A percentile compares a stretch with the other conserved stretches of the same genome.
Conservation (phyloP, 2,888 invertebrate genomes). For the Seira ritae region DNA sequence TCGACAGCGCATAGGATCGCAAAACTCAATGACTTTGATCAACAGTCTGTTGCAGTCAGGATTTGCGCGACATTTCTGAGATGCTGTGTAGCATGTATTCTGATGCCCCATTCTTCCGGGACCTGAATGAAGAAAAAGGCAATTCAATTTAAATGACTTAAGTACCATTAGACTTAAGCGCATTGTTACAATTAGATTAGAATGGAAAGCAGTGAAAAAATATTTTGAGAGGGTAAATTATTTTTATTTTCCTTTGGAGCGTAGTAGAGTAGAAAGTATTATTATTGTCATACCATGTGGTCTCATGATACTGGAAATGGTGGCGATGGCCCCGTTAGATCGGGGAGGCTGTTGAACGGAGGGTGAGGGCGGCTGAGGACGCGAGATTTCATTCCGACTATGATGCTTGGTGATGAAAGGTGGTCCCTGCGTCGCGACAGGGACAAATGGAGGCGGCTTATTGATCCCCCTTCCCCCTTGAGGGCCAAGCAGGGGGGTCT, state of each 20-base stretch:
- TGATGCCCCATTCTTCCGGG: conserved; percentile 75
- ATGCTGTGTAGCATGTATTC: conserved; percentile 91
- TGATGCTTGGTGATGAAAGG: conserved; percentile 50
- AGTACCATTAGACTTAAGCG: too few relatives aligned
- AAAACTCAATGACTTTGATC: conserved; percentile 90
- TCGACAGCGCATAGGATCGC: conserved; percentile 86
- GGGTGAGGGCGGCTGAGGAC: conserved; percentile 53
- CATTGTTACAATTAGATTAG: too few relatives aligned
- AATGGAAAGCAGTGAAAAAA: too few relatives aligned
- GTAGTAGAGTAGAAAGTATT: neutral
- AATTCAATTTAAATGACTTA: too few relatives aligned
- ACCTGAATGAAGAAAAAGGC: conserved; percentile 13
- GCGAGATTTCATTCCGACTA: conserved; percentile 37
- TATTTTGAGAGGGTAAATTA: neutral
- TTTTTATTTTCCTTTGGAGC: neutral
- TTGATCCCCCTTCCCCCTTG: conserved; percentile 56
- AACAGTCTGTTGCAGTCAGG: conserved; percentile 86
- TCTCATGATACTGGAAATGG: conserved; percentile 71
- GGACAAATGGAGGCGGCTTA: conserved; percentile 68
- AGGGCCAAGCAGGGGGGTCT: conserved; percentile 79
- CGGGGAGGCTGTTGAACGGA: conserved; percentile 53
- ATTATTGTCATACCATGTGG: conserved; percentile 64
- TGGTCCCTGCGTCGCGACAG: conserved; percentile 56
- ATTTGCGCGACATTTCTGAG: conserved; percentile 89
- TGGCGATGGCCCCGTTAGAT: conserved; percentile 67